A percentile compares a stretch with the other conserved stretches of the same genome.
Evolutionary conservation across 2,888 invertebrate species (phyloP).

Genomic region (Volucella inanis): DNA sequence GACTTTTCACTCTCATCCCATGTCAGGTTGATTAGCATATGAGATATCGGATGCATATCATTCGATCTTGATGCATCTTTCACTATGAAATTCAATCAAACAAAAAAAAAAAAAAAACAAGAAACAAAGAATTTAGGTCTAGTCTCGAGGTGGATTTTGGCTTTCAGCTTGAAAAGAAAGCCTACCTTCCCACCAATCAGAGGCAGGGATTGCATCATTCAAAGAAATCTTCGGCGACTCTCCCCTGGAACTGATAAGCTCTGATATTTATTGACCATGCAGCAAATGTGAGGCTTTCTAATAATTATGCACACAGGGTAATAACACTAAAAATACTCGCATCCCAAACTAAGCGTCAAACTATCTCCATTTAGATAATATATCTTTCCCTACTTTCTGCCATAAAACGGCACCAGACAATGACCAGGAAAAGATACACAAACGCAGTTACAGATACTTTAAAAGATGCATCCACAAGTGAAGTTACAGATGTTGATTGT

Average conservation of each 20-base stretch:
- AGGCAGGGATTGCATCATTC: constrained; percentile 27
- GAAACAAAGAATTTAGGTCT: constrained; percentile 1
- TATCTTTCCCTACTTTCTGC: constrained; percentile 48
- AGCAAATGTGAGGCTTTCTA: constrained; percentile 59
- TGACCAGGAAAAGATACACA: constrained; percentile 49
- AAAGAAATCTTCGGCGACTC: background rate
- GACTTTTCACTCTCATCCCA: constrained; percentile 1
- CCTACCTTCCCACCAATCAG: background rate
- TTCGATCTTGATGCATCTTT: background rate
- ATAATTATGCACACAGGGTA: constrained; percentile 40
- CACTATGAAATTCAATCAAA: background rate
- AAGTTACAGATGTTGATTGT: no score
- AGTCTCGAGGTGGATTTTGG: no score
- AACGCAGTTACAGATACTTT: background rate
- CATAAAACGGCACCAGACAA: constrained; percentile 47
- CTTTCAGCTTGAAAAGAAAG: background rate
- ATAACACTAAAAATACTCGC: constrained; percentile 12
- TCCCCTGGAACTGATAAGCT: background rate
- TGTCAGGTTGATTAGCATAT: constrained; percentile 42
- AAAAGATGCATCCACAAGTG: no score
- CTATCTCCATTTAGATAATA: constrained; percentile 49
- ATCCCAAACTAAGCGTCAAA: constrained; percentile 32
- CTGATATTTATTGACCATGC: constrained; percentile 24
- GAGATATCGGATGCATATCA: background rate
- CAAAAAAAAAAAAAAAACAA: no score